Base-by-base conservation (phyloP, 2,888 invertebrate species). In the Epinotia ramella region DNA sequence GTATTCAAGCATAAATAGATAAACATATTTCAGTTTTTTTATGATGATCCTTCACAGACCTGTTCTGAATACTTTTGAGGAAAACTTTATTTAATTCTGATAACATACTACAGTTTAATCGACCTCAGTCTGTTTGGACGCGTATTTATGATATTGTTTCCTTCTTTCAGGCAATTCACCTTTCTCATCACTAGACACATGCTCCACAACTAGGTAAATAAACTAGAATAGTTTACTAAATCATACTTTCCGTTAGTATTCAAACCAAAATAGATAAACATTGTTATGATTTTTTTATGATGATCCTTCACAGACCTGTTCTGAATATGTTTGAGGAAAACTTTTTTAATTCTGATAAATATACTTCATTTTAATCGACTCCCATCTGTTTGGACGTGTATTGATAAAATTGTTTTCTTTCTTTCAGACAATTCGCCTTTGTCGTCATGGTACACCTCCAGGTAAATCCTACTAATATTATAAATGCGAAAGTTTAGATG, bases 11-110 rank as follows among this genome's bases (percentile, higher is more conserved):
- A 1, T 40, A 40, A 40, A 40, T 40, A 33, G 6, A 33, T 6
- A 33, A 33, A 33, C 33, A 33, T 12, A 18, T 24, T 40, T 12
- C 6, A 7, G 33, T 0, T 56, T 75, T n/a, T 72, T 60, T 68
- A 73, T 77, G 78, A 79, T 80, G 79, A 75, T 59, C 74, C 53
- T 73, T 80, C 81, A 82, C 91, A 91, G 91, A 91, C 91, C 91
- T 91, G 91, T 91, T 86, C 91, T 87, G 90, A 91, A 75, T 76
- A 70, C 70, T 79, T 74, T 84, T 89, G 89, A 87, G 89, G 89
- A 89, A 73, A 81, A 78, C 60, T 71, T 76, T 75, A 73, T 78
- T 62, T 77, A 65, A 69, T 76, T 83, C 86, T 78, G 78, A 80
- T 60, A 49, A 73, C 60, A 24, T 20, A 3, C 83, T 40, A 13